Evolutionary conservation across 2,113 vertebrate species (phyloP), one percentile per base, ranked within the genome.

Genomic region (Climacteris rufus): DNA sequence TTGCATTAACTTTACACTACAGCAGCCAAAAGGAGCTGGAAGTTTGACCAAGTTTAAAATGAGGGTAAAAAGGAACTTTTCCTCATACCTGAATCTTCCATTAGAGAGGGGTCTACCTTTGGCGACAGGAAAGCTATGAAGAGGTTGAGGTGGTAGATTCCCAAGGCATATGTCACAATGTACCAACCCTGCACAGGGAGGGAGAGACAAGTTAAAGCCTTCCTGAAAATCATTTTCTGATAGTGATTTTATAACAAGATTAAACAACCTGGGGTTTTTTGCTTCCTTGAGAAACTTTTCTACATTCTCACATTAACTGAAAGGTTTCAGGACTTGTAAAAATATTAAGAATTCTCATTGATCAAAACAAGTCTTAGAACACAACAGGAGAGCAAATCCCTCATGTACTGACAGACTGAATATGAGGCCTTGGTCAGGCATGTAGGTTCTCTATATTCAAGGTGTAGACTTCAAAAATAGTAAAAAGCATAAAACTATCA

Each of bases 41-140:
- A 72, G 15, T 49, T 57, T 11, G 25, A 31, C 22, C 17, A 47
- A 61, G 16, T 42, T 78, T 23, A 20, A 44, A 60, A 52, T 35
- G 11, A 56, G 15, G 6, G 2, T 11, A 35, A 27, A 30, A 28
- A 47, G 21, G 30, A 39, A 5, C 39, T 11, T 37, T n/a, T 66
- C 7, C 7, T 40, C 61, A 14, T 98, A 98, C 98, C 98, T 98
- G 98, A 98, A 39, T 98, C 98, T 87, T 98, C 98, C 98, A 98
- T 98, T 91, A 98, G 85, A 64, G 98, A 98, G 61, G 98, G 98
- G 50, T 98, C 98, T 97, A 98, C 98, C 97, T 98, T 98, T 87
- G 98, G 98, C 33, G 98, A 98, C 61, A 98, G 97, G 94, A 98
- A 98, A 95, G 98, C 98, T 97, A 98, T 98, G 97, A 98, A 98